Conservation (phyloP, 2,797 vertebrate species). For the Cynodonichthys magdalenae region DNA sequence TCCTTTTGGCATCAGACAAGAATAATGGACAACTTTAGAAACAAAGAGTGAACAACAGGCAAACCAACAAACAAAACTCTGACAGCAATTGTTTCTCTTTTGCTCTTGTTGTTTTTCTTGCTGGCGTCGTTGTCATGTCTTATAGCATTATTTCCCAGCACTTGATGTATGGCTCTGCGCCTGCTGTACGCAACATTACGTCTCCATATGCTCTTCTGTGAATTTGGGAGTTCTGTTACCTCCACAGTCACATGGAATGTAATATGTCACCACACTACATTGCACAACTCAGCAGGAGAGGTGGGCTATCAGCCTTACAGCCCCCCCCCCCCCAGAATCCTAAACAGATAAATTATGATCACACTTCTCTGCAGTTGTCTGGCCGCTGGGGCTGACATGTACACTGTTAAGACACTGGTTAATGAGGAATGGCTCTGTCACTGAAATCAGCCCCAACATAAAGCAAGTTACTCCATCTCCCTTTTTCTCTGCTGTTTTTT, state of each 20-base stretch:
- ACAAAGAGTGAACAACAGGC: neutral
- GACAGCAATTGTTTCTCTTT: conserved; percentile 5
- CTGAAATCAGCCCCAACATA: conserved; percentile 61
- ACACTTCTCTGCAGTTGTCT: conserved; percentile 65
- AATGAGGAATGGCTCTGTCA: conserved; percentile 75
- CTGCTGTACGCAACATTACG: conserved; percentile 46
- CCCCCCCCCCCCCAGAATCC: conserved; percentile 54
- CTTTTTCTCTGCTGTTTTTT: conserved; percentile 29
- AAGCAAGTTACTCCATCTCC: conserved; percentile 66
- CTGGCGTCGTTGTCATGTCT: conserved; percentile 30
- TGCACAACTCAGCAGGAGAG: conserved; percentile 50
- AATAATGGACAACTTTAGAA: neutral
- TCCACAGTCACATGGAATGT: conserved; percentile 41
- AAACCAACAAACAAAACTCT: neutral
- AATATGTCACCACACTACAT: conserved; percentile 56
- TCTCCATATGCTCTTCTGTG: conserved; percentile 49
- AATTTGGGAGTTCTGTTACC: conserved; percentile 54
- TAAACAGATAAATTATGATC: conserved; percentile 77
- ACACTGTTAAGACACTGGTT: conserved; percentile 71
- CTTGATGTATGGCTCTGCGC: conserved; percentile 29
- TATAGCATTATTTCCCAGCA: conserved; percentile 23
- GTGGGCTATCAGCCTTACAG: conserved; percentile 55
- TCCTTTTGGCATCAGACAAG: too few relatives aligned
- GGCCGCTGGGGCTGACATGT: conserved; percentile 68
- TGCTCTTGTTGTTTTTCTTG: conserved; percentile 21